Conservation (phyloP, 1,140 invertebrate genomes). For the Tetramorium parvispinum region DNA sequence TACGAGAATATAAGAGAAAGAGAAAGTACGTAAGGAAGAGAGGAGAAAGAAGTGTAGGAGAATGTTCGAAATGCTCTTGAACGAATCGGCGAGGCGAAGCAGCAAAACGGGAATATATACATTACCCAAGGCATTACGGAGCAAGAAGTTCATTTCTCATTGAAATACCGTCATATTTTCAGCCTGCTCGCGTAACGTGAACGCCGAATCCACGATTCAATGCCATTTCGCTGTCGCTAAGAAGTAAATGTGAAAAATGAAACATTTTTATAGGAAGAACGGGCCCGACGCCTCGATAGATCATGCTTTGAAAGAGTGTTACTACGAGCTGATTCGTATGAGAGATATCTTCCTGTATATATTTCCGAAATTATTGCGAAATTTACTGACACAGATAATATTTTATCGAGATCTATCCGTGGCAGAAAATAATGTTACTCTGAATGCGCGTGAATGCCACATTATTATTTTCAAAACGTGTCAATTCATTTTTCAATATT, state of each 20-base stretch:
- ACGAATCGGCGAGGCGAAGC: constrained; percentile 45
- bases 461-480: not conserved
- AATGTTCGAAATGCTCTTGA: constrained; percentile 40
- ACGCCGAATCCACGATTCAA: constrained; percentile 63
- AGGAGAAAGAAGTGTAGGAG: constrained; percentile 27
- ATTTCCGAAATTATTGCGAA: constrained; percentile 5
- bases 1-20: too few relatives aligned
- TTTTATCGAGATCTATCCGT: not conserved
- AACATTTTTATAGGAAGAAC: constrained; percentile 39
- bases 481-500: not conserved
- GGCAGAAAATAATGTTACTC: not conserved
- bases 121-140: constrained; percentile 12
- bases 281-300: constrained; percentile 13
- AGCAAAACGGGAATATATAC: constrained; percentile 41
- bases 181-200: constrained; percentile 59
- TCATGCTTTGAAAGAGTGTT: constrained; percentile 29
- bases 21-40: not conserved
- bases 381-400: not conserved
- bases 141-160: constrained; percentile 70
- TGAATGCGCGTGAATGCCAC: not conserved
- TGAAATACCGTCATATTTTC: constrained; percentile 74
- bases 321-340: not conserved
- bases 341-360: constrained; percentile 11
- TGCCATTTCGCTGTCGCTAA: constrained; percentile 50
- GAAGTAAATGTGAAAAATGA: constrained; percentile 64